Conservation (phyloP, 2,797 vertebrate species). For the Coregonus suidteri region DNA sequence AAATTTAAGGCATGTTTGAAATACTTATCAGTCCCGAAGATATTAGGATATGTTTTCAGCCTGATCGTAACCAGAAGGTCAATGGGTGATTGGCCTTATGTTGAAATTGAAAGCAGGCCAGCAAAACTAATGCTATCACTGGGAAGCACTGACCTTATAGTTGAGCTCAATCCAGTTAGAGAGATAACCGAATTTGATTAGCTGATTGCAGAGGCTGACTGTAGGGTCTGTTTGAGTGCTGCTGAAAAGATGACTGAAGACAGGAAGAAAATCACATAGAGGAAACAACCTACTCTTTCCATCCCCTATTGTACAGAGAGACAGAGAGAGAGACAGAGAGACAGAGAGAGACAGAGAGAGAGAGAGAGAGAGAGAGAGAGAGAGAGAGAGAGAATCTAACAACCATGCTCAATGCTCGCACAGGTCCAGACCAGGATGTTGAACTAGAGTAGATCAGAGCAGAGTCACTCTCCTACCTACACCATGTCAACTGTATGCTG, state of each 20-base stretch:
- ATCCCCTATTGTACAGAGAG: no score
- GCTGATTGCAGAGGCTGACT: conserved; percentile 47
- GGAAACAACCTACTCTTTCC: neutral
- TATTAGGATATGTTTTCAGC: neutral
- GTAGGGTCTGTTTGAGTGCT: conserved; percentile 40
- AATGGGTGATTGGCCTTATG: conserved; percentile 7
- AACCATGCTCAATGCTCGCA: neutral
- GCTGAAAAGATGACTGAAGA: conserved; percentile 30
- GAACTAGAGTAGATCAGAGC: conserved; percentile 52
- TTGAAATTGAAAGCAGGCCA: neutral
- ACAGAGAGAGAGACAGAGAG: neutral
- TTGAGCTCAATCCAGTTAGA: conserved; percentile 11
- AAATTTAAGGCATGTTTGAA: neutral
- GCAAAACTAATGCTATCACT: neutral
- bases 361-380: neutral
- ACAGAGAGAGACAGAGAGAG: neutral
- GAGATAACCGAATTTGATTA: conserved; percentile 48
- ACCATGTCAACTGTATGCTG: no score
- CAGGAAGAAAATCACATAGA: neutral
- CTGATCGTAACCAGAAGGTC: conserved; percentile 18
- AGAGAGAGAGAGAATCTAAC: neutral
- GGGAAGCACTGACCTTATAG: neutral
- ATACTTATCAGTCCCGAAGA: conserved; percentile 12
- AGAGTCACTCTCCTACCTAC: conserved; percentile 23
- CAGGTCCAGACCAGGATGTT: conserved; percentile 23